Evolutionary conservation across 2,797 vertebrate species (phyloP).

Genomic region (Melanitta fusca): DNA sequence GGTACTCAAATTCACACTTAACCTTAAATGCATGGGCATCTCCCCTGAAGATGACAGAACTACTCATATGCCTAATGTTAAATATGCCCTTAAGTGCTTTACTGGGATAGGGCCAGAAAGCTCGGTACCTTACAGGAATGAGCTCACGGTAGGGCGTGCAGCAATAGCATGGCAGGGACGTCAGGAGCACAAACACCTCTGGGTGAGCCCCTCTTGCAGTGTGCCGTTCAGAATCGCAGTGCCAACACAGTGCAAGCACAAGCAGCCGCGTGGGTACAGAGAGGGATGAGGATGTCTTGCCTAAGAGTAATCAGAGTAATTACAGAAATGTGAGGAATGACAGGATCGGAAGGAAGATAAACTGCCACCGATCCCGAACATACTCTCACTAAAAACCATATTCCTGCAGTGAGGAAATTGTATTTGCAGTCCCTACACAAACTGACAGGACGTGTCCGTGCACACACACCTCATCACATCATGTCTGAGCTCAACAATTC

Average conservation of each 20-base stretch:
- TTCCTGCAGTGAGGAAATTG: background rate
- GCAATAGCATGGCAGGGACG: background rate
- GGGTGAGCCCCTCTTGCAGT: background rate
- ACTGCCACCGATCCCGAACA: background rate
- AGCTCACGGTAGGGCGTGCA: background rate
- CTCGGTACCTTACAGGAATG: background rate
- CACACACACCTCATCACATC: background rate
- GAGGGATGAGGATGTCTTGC: background rate
- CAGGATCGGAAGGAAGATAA: background rate
- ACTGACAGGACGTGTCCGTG: background rate
- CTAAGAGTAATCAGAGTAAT: background rate
- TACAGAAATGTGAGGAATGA: background rate
- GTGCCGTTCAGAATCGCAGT: background rate
- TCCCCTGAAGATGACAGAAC: background rate
- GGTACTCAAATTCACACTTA: background rate
- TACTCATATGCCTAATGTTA: background rate
- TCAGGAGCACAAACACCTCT: background rate
- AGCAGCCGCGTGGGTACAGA: background rate
- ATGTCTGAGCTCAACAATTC: background rate
- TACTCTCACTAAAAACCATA: background rate
- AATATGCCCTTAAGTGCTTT: slow-evolving; percentile 43
- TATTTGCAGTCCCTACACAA: background rate
- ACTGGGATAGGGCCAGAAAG: slow-evolving; percentile 33
- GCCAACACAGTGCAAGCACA: background rate
- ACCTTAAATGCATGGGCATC: background rate